phyloP scores from a whole-genome alignment of 2,113 vertebrate genomes.

The Baryphthengus martii region DNA sequence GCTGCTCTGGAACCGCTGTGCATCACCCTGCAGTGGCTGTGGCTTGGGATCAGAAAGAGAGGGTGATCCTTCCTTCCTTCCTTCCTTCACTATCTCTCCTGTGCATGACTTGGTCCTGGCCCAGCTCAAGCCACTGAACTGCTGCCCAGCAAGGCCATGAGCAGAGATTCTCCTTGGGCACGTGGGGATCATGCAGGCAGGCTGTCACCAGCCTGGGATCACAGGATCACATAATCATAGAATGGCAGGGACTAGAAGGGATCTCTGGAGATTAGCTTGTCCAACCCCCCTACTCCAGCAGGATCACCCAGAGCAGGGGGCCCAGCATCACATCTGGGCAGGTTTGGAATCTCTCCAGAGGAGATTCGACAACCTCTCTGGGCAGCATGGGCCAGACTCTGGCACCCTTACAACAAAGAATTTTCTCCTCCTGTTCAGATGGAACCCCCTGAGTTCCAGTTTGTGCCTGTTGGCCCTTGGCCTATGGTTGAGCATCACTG shows the following conservation, averaged over 20 bases:
- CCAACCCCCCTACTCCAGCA: not conserved
- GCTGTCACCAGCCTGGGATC: not conserved
- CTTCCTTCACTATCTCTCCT: not conserved
- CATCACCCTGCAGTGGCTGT: not conserved
- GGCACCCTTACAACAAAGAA: not conserved
- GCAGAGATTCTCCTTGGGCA: not conserved
- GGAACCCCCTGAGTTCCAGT: not conserved
- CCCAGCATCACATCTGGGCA: not conserved
- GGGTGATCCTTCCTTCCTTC: not conserved
- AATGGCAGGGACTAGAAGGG: not conserved
- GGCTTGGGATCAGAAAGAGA: not conserved
- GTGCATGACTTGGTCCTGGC: accelerated
- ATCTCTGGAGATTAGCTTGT: not conserved
- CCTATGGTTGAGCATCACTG: not conserved
- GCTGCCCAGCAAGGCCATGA: accelerated
- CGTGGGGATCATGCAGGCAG: accelerated
- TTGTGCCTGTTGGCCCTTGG: not conserved
- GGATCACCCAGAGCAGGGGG: not conserved
- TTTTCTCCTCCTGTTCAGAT: not conserved
- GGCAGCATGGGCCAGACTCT: not conserved
- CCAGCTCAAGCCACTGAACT: not conserved
- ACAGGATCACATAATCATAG: not conserved
- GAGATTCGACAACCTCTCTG: not conserved
- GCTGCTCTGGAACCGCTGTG: not conserved
- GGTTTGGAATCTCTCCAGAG: not conserved